Evolutionary conservation across 2,888 invertebrate species (phyloP).

Genomic region (Ormyrus nitidulus): DNA sequence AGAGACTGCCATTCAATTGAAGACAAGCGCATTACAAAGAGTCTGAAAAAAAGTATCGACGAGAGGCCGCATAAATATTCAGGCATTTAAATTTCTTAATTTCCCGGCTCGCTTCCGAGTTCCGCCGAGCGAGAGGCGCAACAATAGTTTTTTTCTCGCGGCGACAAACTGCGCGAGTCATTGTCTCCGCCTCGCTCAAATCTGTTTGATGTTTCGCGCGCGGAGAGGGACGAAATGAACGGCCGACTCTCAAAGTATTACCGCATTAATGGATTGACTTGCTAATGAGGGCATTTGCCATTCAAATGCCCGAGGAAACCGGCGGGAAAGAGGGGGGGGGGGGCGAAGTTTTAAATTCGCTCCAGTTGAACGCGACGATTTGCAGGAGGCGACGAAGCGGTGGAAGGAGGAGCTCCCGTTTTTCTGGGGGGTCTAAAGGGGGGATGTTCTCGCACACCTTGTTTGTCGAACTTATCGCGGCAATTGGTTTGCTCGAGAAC

Average conservation of each 20-base stretch:
- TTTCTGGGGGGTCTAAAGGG: background rate
- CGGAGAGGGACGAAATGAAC: background rate
- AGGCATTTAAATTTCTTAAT: slow-evolving; percentile 12
- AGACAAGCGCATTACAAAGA: too few species aligned
- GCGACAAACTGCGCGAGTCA: background rate
- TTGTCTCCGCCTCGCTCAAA: slow-evolving; percentile 16
- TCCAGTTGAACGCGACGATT: background rate
- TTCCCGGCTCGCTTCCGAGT: background rate
- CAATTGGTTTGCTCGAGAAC: too few species aligned
- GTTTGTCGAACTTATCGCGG: background rate
- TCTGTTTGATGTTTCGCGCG: slow-evolving; percentile 21
- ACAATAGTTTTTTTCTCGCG: background rate
- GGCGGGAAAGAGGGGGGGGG: background rate
- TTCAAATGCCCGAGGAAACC: slow-evolving; percentile 57
- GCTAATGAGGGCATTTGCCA: slow-evolving; percentile 62
- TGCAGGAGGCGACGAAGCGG: background rate
- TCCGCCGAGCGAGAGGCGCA: background rate
- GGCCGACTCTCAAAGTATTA: slow-evolving; percentile 34
- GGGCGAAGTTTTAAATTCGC: slow-evolving; percentile 17
- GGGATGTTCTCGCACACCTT: background rate
- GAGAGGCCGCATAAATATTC: too few species aligned
- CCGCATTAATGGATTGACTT: slow-evolving; percentile 47
- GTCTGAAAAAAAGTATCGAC: too few species aligned
- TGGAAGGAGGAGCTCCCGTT: background rate
- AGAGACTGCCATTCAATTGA: too few species aligned